A percentile compares a stretch with the other conserved stretches of the same genome.
These are phyloP conservation scores for Lordiphosa mommai DNA, from an alignment of 1,140 invertebrate genomes.

Conservation along the genomic window DNA sequence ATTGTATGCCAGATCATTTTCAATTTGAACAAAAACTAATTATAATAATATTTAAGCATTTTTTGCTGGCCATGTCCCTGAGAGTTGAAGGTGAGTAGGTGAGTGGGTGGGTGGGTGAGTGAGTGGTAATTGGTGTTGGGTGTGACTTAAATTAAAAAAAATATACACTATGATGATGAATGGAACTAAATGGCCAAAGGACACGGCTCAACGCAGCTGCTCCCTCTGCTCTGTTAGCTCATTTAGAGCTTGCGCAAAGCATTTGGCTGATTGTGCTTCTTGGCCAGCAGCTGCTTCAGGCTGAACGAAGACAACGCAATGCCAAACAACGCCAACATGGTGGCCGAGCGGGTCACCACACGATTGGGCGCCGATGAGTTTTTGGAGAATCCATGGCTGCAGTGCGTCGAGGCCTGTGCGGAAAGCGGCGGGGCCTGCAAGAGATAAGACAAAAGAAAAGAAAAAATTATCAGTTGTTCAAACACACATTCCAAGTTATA, in stretches of 20 bases:
- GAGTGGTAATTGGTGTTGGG: conserved; percentile 3
- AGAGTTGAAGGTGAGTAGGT: background rate
- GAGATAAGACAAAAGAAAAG: conserved; percentile 7
- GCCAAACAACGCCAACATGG: conserved; percentile 81
- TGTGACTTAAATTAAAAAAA: conserved; percentile 60
- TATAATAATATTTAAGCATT: conserved; percentile 4
- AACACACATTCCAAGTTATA: background rate
- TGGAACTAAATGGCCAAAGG: conserved; percentile 13
- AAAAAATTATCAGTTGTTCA: conserved; percentile 5
- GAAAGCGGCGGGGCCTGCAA: conserved; percentile 47
- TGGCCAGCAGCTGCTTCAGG: conserved; percentile 82
- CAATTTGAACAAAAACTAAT: conserved; percentile 6
- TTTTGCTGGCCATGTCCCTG: conserved; percentile 18
- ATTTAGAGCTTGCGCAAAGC: conserved; percentile 64
- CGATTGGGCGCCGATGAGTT: conserved; percentile 80
- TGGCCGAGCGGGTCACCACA: conserved; percentile 81
- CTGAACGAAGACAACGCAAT: conserved; percentile 83
- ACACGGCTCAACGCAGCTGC: conserved; percentile 21
- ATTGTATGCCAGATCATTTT: background rate
- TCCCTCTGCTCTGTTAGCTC: background rate
- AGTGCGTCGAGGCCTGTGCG: conserved; percentile 55
- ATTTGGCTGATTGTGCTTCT: conserved; percentile 62
- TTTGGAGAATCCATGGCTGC: conserved; percentile 62
- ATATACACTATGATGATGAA: conserved; percentile 53
- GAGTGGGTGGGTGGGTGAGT: background rate